phyloP scores from a whole-genome alignment of 2,797 vertebrate species.

The Limosa lapponica region DNA sequence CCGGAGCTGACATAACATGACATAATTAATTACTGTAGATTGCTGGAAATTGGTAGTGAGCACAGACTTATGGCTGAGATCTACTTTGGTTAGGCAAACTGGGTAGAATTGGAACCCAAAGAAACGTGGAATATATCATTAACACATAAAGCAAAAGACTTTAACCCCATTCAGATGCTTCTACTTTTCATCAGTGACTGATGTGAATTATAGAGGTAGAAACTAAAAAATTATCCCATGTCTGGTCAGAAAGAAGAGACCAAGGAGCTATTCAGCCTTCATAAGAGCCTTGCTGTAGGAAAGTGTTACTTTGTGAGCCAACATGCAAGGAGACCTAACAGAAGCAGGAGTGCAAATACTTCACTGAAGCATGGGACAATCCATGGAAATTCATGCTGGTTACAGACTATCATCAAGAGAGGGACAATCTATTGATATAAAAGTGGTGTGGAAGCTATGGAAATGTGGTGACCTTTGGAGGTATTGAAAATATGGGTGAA shows the following conservation, averaged over 20 bases:
- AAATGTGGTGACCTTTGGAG: neutral
- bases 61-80: neutral
- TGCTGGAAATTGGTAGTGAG: neutral
- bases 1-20: neutral
- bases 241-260: neutral
- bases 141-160: neutral
- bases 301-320: neutral
- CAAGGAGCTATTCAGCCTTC: neutral
- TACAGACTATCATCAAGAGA: neutral
- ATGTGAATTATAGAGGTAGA: neutral
- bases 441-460: neutral
- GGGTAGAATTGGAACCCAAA: neutral
- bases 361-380: neutral
- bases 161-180: neutral
- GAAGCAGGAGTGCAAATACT: neutral
- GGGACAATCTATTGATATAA: neutral
- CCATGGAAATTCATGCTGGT: neutral
- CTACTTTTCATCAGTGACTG: neutral
- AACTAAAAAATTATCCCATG: neutral
- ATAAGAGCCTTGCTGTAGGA: neutral
- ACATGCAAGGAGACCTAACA: rapidly evolving
- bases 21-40: neutral
- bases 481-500: neutral
- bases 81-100: neutral
- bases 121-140: neutral